phyloP scores from a whole-genome alignment of 2,113 vertebrate genomes.

The Chloropsis cyanopogon region DNA sequence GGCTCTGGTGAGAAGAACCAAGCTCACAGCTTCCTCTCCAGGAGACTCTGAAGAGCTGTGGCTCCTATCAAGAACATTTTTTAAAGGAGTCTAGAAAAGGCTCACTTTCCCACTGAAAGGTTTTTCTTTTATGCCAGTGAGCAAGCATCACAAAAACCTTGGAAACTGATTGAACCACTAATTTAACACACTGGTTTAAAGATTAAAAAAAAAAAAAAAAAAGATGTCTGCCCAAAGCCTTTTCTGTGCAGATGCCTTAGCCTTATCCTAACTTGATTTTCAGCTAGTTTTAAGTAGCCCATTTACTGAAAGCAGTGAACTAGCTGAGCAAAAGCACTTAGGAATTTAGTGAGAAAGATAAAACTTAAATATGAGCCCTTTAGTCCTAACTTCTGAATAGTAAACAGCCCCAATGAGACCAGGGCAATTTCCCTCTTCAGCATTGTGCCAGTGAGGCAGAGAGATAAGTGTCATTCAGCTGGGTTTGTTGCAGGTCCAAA shows the following conservation, averaged over 20 bases:
- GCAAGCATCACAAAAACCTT: neutral
- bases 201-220: too few relatives aligned
- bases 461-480: neutral
- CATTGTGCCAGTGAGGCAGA: neutral
- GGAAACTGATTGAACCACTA: neutral
- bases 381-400: neutral
- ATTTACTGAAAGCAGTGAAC: neutral
- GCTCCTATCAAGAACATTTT: neutral
- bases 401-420: neutral
- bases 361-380: neutral
- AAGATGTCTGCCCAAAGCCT: neutral
- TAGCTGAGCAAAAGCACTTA: neutral
- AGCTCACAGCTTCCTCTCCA: neutral
- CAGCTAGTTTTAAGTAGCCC: neutral
- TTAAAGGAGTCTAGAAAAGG: neutral
- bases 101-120: neutral
- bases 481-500: neutral
- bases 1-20: neutral
- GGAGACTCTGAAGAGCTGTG: neutral
- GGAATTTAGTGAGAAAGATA: neutral
- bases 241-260: neutral
- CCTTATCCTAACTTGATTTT: neutral
- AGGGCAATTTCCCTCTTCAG: neutral
- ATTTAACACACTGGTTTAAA: neutral
- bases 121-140: neutral